Evolutionary conservation across 2,113 vertebrate genomes (phyloP), one percentile per base, ranked within the genome.

Genomic region (Clupea harengus): DNA sequence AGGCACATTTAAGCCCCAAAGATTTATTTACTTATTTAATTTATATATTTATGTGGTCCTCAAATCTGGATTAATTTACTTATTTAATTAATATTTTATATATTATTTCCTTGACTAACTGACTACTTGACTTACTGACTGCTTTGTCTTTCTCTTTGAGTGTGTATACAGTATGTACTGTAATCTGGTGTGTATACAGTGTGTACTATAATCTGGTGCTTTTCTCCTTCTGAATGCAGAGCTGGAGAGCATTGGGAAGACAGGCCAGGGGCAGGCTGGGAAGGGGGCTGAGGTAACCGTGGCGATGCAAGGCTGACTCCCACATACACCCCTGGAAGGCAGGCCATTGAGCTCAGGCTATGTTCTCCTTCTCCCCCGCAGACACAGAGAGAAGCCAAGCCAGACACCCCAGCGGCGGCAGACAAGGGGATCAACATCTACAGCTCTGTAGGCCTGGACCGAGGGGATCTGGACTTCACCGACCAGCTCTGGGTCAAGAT

Each of bases 401-500:
- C 89, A 2, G 96, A 97, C 20, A 84, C 89, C 2, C 91, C 92
- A 83, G 90, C 94, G 10, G 93, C 92, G 10, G 93, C 92, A 1
- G 96, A 96, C 45, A 72, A 72, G 64, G 25, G 64, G 25, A 72
- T 89, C 91, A 92, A 94, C 22, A 94, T 97, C 5, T 96, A 96
- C 86, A 96, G 92, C 49, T 88, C 92, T 2, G 90, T 95, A 84
- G 91, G 96, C 86, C 93, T 93, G 83, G 95, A 96, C 82, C 93
- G 97, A 84, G 96, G 95, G 13, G 96, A 98, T 90, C 95, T 99
- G 25, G 98, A 99, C 92, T 99, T 99, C 91, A 95, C 96, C 39
- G 98, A 99, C 87, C 95, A 97, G 67, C 92, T 99, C 0, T 99
- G 98, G 98, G 96, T 96, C 90, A 95, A 92, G 88, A 96, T 99